Percentiles rank a stretch among this genome's conserved stretches.
These are phyloP conservation scores for Chloebia gouldiae DNA, from an alignment of 2,113 vertebrate species.

Conservation along the genomic window DNA sequence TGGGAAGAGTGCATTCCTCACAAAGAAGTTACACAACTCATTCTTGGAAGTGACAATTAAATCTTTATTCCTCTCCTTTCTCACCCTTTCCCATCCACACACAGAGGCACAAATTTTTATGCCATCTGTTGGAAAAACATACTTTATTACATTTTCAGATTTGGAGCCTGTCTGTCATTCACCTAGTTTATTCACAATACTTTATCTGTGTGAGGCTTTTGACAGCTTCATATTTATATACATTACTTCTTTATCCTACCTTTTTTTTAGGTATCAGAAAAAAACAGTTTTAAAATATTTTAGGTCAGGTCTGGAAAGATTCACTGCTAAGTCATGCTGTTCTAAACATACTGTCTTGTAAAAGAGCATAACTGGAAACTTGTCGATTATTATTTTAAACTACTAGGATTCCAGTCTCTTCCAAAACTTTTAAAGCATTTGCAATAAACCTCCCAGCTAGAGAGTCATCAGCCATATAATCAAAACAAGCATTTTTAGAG, in stretches of 20 bases:
- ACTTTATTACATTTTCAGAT: background rate
- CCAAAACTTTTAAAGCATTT: background rate
- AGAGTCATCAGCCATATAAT: background rate
- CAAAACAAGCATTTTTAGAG: constrained; percentile 11
- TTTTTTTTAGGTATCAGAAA: background rate
- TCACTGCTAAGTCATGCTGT: background rate
- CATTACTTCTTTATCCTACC: background rate
- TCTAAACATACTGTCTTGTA: background rate
- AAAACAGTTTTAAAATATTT: background rate
- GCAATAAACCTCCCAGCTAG: background rate
- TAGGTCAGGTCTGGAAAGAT: background rate
- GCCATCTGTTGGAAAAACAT: background rate
- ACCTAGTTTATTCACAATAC: background rate
- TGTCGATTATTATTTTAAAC: background rate
- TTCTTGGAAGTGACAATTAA: constrained; percentile 38
- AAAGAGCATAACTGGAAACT: background rate
- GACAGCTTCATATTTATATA: background rate
- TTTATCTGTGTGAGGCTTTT: background rate
- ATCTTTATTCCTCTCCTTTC: background rate
- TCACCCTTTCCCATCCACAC: background rate
- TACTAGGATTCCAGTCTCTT: background rate
- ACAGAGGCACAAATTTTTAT: background rate
- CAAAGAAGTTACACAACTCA: constrained; percentile 16
- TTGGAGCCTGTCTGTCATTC: background rate
- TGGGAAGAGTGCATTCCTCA: background rate